Conservation (phyloP, 2,113 vertebrate genomes). For the Parotia lawesii region DNA sequence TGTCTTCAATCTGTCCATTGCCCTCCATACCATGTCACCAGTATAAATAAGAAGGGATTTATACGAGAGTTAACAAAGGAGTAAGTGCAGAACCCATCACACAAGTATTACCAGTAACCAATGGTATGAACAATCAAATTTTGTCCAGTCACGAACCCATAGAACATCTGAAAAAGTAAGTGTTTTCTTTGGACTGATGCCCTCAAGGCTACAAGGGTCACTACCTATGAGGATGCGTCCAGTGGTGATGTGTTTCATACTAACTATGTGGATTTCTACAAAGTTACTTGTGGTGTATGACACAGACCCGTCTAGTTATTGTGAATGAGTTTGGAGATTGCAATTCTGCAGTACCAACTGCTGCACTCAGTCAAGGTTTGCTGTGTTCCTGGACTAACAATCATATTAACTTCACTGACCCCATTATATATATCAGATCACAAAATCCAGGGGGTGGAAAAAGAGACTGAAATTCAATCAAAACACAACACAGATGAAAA, state of each 20-base stretch:
- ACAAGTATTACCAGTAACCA: neutral
- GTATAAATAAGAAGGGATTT: neutral
- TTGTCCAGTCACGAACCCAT: neutral
- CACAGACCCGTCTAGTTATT: neutral
- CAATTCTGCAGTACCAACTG: neutral
- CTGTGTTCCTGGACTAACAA: neutral
- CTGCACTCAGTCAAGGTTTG: neutral
- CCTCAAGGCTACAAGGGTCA: neutral
- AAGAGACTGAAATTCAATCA: neutral
- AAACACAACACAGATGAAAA: neutral
- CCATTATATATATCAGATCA: neutral
- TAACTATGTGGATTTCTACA: neutral
- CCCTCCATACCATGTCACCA: fast-evolving
- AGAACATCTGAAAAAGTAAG: neutral
- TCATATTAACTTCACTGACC: neutral
- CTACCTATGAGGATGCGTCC: neutral
- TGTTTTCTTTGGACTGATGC: fast-evolving
- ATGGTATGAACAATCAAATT: neutral
- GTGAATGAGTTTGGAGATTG: neutral
- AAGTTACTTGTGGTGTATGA: neutral
- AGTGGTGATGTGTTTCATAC: neutral
- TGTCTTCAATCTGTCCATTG: neutral
- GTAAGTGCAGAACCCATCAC: neutral
- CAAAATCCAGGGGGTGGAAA: neutral
- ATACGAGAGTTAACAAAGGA: neutral